Evolutionary conservation across 2,797 vertebrate species (phyloP), one percentile per base, ranked within the genome.

Genomic region (Eutrigla gurnardus): DNA sequence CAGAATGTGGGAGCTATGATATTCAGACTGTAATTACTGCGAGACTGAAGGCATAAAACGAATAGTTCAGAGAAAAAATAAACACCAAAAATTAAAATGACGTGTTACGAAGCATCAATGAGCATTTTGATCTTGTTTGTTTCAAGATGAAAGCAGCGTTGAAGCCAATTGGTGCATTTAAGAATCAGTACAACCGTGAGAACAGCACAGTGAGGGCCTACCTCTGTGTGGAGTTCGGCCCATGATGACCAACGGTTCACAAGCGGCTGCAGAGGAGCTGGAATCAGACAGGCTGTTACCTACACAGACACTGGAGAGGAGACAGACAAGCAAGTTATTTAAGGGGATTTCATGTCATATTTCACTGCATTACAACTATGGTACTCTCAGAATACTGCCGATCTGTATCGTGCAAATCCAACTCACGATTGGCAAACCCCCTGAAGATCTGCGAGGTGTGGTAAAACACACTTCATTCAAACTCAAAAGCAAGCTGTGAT

Each of bases 181-280:
- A 18, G n/a, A 39, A 45, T 15, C n/a, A 13, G 32, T 3, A 1
- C 4, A 6, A 18, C 45, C 49, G 10, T 13, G 32, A 33, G 32
- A 14, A 25, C 5, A 18, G 47, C 5, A 3, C 0, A 10, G n/a
- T 18, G 45, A 39, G 40, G 50, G 37, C 65, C 49, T 94, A 98
- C 97, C 97, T 97, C 95, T 96, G 80, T 93, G 91, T 75, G 92
- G 79, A 57, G 95, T 96, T 88, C 92, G 95, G 73, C 95, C 96
- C 96, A 97, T 97, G 86, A 70, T 93, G 92, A 92, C 90, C 82
- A 64, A 54, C 77, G 86, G 77, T 86, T 25, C 75, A 55, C 62
- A 60, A 18, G 61, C 73, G 90, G 92, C 91, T 72, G 73, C 68
- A 76, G 75, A 90, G 86, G 73, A 89, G 77, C 69, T 70, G 82